Evolutionary conservation across 2,797 vertebrate species (phyloP), one percentile per base, ranked within the genome.

Genomic region (Oceanodroma leucorhoa): DNA sequence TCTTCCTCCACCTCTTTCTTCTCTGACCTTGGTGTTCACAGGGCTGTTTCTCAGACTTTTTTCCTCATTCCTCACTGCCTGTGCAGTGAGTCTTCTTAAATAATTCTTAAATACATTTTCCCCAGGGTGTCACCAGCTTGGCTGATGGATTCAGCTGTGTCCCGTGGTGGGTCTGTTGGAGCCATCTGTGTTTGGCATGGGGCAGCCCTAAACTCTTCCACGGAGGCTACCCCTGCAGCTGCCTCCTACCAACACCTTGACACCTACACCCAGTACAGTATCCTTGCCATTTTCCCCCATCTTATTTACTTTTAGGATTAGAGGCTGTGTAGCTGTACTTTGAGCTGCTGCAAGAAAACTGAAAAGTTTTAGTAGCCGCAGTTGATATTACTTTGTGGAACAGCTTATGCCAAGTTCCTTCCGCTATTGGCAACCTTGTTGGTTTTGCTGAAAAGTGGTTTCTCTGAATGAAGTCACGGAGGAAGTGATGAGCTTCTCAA

Each of bases 161-260:
- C 19, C 38, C 30, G 10, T 24, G 36, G 18, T 55, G 30, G 24
- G 11, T 40, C 10, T 53, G 14, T 41, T 75, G 54, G 36, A 67
- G 12, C 2, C 24, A 34, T 14, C 41, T 40, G 10, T 76, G 29
- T 45, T 34, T 36, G 9, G 11, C 38, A 75, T 0, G 0, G 14
- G 14, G 10, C 43, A 54, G 24, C 14, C 38, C 3, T 29, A 53
- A 36, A 40, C 17, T 51, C 30, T 41, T 58, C 9, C 40, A 36
- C 18, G 53, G 32, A 54, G 15, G 2, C 15, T 30, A 34, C 11
- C 7, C 6, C 38, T 51, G 16, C 27, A 58, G 26, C 18, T 11
- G 2, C 9, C 10, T 5, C 14, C 34, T 27, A 20, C 2, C 16
- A 50, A 14, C 22, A 41, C 20, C 5, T 34, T 41, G 48, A 81